These are phyloP conservation scores for Dolichopus griseipennis DNA, from an alignment of 2,888 invertebrate species.

Conservation along the genomic window DNA sequence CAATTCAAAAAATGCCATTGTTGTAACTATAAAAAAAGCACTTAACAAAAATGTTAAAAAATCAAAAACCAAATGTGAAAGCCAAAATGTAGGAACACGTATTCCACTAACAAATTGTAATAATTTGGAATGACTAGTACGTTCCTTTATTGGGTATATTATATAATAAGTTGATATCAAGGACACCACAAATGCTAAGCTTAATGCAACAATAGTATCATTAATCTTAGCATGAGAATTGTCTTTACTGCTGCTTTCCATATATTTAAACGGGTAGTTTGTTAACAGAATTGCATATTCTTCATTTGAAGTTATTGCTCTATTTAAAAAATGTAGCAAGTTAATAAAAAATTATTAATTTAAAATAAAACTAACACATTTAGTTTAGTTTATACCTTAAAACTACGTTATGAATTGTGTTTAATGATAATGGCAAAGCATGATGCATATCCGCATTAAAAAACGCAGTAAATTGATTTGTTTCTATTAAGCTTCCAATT, in stretches of 20 bases:
- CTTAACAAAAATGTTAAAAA: constrained; percentile 55
- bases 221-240: constrained; percentile 25
- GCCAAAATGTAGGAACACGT: constrained; percentile 61
- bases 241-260: constrained; percentile 48
- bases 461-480: constrained; percentile 48
- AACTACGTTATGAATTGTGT: constrained; percentile 50
- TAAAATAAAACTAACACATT: too few relatives aligned
- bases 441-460: constrained; percentile 71
- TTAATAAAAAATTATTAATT: background rate
- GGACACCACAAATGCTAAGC: constrained; percentile 66
- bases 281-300: constrained; percentile 40
- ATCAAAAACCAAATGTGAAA: constrained; percentile 53
- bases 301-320: constrained; percentile 19
- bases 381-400: constrained; percentile 32
- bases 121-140: constrained; percentile 63
- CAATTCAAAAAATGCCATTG: constrained; percentile 58
- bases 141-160: constrained; percentile 56
- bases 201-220: constrained; percentile 58
- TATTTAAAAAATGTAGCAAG: constrained; percentile 16
- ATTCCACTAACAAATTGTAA: constrained; percentile 70
- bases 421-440: constrained; percentile 53
- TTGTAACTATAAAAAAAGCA: constrained; percentile 53
- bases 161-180: constrained; percentile 59
- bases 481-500: constrained; percentile 45
- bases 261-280: constrained; percentile 63